Conservation (phyloP, 1,140 invertebrate species). For the Phortica variegata region DNA sequence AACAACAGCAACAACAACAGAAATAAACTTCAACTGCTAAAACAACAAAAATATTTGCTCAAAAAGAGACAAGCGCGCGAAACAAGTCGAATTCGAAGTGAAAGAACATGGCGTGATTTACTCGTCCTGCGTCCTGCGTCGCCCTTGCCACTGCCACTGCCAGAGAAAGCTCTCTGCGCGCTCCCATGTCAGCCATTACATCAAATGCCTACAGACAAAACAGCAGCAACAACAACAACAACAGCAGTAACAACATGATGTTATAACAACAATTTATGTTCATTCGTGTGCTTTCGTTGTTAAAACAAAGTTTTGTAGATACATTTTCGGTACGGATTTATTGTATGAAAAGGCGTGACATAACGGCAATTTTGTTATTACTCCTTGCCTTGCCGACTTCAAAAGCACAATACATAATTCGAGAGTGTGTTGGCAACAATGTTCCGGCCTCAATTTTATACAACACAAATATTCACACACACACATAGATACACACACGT, state of each 20-base stretch:
- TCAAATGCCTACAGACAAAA: neutral
- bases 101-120: no score
- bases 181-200: slow-evolving; percentile 3
- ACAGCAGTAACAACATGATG: slow-evolving; percentile 6
- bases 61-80: neutral
- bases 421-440: slow-evolving; percentile 32
- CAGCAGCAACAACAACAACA: neutral
- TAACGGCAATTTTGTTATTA: slow-evolving; percentile 18
- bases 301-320: slow-evolving; percentile 31
- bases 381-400: no score
- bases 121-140: no score
- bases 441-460: neutral
- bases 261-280: slow-evolving; percentile 33
- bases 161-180: slow-evolving; percentile 10
- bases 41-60: neutral
- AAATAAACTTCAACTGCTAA: slow-evolving; percentile 24
- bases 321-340: neutral
- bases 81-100: no score
- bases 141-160: no score
- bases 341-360: slow-evolving; percentile 18
- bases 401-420: slow-evolving; percentile 42
- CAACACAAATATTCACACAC: slow-evolving; percentile 15
- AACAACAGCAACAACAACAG: no score
- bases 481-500: neutral
- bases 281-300: slow-evolving; percentile 29